Percentiles rank a stretch among this genome's conserved stretches.
Conservation (phyloP, 2,888 invertebrate species). For the Pecten maximus region DNA sequence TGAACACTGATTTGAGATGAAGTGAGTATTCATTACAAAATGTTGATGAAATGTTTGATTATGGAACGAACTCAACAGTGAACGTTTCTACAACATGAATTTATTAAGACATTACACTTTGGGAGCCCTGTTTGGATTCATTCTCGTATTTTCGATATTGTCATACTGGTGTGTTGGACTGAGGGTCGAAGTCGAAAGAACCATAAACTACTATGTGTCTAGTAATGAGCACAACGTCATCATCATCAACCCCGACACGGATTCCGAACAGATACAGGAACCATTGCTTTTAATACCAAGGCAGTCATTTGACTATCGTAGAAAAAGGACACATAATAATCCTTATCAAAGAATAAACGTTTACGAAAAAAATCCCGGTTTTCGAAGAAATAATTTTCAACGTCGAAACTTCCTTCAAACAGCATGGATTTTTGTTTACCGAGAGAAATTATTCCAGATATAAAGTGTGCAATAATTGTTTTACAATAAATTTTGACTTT, state of each 20-base stretch:
- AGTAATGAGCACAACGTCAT: neutral
- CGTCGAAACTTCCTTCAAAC: neutral
- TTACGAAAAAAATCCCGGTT: too few species aligned
- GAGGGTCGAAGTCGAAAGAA: neutral
- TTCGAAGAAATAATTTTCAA: neutral
- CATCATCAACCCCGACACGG: neutral
- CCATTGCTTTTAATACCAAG: neutral
- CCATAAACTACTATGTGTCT: neutral
- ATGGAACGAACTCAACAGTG: neutral
- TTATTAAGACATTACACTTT: neutral
- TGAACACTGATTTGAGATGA: neutral
- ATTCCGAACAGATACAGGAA: neutral
- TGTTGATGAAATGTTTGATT: neutral
- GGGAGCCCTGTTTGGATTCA: neutral
- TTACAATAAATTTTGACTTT: constrained; percentile 41
- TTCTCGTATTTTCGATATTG: neutral
- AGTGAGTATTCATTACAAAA: neutral
- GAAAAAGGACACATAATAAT: neutral
- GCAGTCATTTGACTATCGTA: neutral
- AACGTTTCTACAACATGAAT: neutral
- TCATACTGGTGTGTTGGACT: constrained; percentile 30
- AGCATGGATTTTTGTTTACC: neutral
- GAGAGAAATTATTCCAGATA: constrained; percentile 9
- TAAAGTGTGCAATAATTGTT: constrained; percentile 42
- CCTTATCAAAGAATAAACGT: neutral